Percentiles rank a stretch among this genome's conserved stretches.
Evolutionary conservation across 2,888 invertebrate genomes (phyloP).

Genomic region (Calephelis perditalis): DNA sequence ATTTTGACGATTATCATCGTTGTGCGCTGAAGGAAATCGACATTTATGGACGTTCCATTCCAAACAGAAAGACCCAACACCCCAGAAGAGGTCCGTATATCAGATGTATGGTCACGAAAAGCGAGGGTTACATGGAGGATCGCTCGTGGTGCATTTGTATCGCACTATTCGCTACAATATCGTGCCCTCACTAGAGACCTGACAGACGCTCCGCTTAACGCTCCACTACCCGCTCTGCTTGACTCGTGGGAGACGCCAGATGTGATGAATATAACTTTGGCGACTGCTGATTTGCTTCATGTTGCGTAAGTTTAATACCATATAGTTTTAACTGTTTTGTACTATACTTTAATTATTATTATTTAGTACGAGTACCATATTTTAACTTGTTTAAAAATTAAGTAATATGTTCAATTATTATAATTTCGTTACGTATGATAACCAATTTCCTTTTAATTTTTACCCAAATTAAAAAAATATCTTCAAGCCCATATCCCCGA

Average conservation of each 20-base stretch:
- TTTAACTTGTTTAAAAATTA: no score
- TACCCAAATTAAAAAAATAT: no score
- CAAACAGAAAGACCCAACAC: constrained; percentile 57
- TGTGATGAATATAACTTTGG: constrained; percentile 61
- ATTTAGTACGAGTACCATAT: no score
- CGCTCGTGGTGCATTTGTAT: constrained; percentile 59
- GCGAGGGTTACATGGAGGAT: constrained; percentile 66
- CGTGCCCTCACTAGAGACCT: constrained; percentile 55
- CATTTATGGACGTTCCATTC: not conserved
- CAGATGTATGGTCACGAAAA: constrained; percentile 67
- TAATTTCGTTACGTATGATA: no score
- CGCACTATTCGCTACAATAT: constrained; percentile 66
- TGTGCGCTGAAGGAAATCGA: no score
- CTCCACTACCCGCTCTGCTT: constrained; percentile 55
- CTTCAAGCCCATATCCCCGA: no score
- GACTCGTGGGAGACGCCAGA: constrained; percentile 64
- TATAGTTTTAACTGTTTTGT: no score
- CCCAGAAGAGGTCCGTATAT: constrained; percentile 67
- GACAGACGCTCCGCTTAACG: constrained; percentile 52
- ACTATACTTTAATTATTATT: no score
- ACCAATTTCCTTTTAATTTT: no score
- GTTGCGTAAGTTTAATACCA: constrained; percentile 50
- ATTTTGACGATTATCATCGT: no score
- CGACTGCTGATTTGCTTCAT: constrained; percentile 65
- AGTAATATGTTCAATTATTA: no score